These are phyloP conservation scores for Drosophila setifemur DNA, from an alignment of 1,140 invertebrate genomes.

Conservation along the genomic window DNA sequence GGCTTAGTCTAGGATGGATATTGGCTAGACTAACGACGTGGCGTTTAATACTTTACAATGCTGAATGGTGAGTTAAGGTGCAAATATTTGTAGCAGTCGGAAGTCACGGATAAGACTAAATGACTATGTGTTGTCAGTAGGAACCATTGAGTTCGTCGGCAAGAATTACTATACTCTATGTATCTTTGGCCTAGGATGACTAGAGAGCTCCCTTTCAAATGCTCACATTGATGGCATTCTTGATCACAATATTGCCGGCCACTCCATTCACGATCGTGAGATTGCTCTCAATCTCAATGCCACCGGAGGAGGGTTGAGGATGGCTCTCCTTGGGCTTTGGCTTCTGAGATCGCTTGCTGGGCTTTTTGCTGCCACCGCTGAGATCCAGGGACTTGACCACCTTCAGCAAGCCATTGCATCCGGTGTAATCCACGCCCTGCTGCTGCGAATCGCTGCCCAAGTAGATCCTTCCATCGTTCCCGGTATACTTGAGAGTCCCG, in stretches of 20 bases:
- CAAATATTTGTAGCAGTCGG: constrained; percentile 22
- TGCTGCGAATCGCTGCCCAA: constrained; percentile 65
- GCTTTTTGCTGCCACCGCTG: constrained; percentile 22
- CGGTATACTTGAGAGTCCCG: constrained; percentile 65
- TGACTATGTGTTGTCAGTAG: constrained; percentile 21
- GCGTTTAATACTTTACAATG: constrained; percentile 31
- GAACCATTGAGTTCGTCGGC: constrained; percentile 27
- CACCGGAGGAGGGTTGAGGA: background rate
- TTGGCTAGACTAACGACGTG: constrained; percentile 22
- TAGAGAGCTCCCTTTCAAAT: constrained; percentile 43
- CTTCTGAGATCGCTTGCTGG: constrained; percentile 20
- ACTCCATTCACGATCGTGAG: constrained; percentile 55
- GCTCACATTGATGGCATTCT: constrained; percentile 76
- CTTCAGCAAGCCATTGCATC: constrained; percentile 74
- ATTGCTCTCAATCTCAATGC: constrained; percentile 57
- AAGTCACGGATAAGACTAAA: constrained; percentile 16
- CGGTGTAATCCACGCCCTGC: constrained; percentile 70
- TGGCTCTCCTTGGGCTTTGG: background rate
- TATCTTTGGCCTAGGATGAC: constrained; percentile 41
- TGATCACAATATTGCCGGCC: constrained; percentile 71
- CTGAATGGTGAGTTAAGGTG: background rate
- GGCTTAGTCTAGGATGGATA: constrained; percentile 3
- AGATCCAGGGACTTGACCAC: constrained; percentile 67
- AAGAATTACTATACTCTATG: constrained; percentile 45
- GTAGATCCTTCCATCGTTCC: constrained; percentile 76